A percentile compares a stretch with the other conserved stretches of the same genome.
Conservation (phyloP, 2,888 invertebrate genomes). For the Diplazon laetatorius region DNA sequence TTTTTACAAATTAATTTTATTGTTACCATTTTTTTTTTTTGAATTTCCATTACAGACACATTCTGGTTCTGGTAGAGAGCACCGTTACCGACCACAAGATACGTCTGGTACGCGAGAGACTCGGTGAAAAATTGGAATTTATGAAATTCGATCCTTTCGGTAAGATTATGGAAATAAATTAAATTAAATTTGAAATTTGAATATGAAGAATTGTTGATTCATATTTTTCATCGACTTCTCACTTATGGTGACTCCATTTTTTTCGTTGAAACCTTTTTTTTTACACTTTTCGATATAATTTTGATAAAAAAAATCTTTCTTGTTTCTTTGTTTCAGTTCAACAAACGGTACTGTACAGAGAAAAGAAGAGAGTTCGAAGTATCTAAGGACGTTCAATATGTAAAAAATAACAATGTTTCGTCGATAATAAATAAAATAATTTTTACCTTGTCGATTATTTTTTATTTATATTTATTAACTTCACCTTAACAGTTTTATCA, state of each 20-base stretch:
- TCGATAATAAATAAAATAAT: constrained; percentile 36
- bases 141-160: constrained; percentile 91
- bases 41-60: constrained; percentile 84
- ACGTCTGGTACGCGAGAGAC: constrained; percentile 87
- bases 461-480: not conserved
- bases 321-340: constrained; percentile 86
- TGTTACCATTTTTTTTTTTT: not conserved
- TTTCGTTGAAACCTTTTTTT: no score
- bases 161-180: constrained; percentile 83
- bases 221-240: no score
- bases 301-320: constrained; percentile 13
- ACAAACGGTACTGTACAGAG: constrained; percentile 86
- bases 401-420: constrained; percentile 18
- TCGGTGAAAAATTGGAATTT: constrained; percentile 90
- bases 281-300: not conserved
- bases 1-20: not conserved
- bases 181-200: no score
- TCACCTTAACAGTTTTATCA: not conserved
- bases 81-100: constrained; percentile 90
- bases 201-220: no score
- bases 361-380: constrained; percentile 90
- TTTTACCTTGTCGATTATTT: constrained; percentile 7
- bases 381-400: constrained; percentile 77
- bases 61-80: constrained; percentile 92
- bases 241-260: not conserved